These are phyloP conservation scores for Toxotes jaculatrix DNA, from an alignment of 2,113 vertebrate species.

Conservation along the genomic window DNA sequence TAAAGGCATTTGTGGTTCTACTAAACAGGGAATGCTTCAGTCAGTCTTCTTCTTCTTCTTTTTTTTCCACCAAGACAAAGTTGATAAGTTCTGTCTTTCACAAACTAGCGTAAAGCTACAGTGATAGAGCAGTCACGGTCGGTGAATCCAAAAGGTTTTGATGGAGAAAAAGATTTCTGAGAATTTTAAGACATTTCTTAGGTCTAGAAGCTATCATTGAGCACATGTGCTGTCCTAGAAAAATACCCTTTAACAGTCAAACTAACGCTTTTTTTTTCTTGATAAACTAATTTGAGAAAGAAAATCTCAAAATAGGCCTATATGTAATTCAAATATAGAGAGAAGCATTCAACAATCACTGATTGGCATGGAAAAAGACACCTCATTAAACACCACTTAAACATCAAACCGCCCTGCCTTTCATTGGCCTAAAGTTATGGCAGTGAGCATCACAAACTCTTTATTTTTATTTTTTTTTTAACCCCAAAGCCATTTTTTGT, in stretches of 20 bases:
- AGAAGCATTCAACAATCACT: constrained; percentile 83
- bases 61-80: constrained; percentile 69
- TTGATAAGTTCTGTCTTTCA: constrained; percentile 88
- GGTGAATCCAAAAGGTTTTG: constrained; percentile 88
- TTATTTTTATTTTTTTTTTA: constrained; percentile 29
- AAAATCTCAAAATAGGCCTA: constrained; percentile 81
- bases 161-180: constrained; percentile 81
- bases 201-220: constrained; percentile 89
- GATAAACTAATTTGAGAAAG: constrained; percentile 82
- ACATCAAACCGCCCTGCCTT: constrained; percentile 77
- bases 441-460: constrained; percentile 72
- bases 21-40: constrained; percentile 89
- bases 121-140: constrained; percentile 86
- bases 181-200: constrained; percentile 86
- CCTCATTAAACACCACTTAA: constrained; percentile 70
- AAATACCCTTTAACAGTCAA: constrained; percentile 89
- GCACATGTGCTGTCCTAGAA: constrained; percentile 87
- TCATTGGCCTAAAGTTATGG: constrained; percentile 77
- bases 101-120: constrained; percentile 94
- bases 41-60: constrained; percentile 81
- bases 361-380: constrained; percentile 82
- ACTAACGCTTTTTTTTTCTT: constrained; percentile 83
- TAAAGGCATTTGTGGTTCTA: constrained; percentile 98
- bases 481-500: constrained; percentile 50
- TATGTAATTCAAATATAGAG: constrained; percentile 80